Percentiles rank a stretch among this genome's conserved stretches.
Conservation (phyloP, 2,888 invertebrate genomes). For the Caenorhabditis doughertyi region DNA sequence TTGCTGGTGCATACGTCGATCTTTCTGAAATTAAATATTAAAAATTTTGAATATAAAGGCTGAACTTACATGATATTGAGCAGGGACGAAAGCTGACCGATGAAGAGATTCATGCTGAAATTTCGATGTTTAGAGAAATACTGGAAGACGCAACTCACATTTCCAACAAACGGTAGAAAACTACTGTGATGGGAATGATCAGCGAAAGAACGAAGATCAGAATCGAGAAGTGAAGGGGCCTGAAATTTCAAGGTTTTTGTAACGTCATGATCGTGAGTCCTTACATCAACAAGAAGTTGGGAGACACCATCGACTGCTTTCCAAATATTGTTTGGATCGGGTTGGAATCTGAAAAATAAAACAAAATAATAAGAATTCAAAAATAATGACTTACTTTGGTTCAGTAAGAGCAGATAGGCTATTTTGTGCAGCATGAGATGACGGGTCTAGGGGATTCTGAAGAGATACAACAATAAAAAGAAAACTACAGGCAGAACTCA, state of each 20-base stretch:
- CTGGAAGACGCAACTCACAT: slow-evolving; percentile 2
- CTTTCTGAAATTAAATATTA: slow-evolving; percentile 59
- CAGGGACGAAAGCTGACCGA: slow-evolving; percentile 56
- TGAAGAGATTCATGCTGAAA: slow-evolving; percentile 47
- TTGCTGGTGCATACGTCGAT: slow-evolving; percentile 43
- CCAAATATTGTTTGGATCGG: slow-evolving; percentile 41
- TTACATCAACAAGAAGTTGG: slow-evolving; percentile 45
- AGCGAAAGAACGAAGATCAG: slow-evolving; percentile 36
- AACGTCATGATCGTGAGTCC: neutral
- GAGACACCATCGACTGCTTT: slow-evolving; percentile 44
- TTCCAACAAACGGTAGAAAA: slow-evolving; percentile 39
- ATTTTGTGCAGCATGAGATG: slow-evolving; percentile 10
- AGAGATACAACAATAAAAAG: neutral
- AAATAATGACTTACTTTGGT: slow-evolving; percentile 12
- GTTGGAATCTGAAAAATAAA: slow-evolving; percentile 26
- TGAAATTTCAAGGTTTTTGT: neutral
- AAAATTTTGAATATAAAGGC: neutral
- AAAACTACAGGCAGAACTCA: neutral
- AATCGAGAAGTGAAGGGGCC: slow-evolving; percentile 43
- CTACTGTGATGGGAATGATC: slow-evolving; percentile 48
- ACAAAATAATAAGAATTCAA: neutral
- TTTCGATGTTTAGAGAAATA: neutral
- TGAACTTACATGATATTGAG: slow-evolving; percentile 46
- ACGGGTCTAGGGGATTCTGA: slow-evolving; percentile 18
- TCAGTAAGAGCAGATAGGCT: slow-evolving; percentile 23